Conservation (phyloP, 2,888 invertebrate species). For the Acanthococcus lagerstroemiae region DNA sequence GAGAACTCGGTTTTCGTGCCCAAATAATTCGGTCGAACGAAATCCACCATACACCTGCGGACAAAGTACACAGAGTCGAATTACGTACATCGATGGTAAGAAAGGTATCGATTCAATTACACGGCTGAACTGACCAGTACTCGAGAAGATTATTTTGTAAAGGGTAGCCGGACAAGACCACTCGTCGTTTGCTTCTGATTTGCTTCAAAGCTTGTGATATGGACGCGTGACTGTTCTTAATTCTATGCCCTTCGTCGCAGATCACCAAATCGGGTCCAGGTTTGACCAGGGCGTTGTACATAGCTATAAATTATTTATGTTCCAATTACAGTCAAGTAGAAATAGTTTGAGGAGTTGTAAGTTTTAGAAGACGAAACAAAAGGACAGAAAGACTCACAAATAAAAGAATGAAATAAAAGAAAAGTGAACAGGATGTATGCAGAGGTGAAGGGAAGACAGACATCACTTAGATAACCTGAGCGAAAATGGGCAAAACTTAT, state of each 20-base stretch:
- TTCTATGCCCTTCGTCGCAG: constrained; percentile 94
- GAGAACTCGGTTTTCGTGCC: constrained; percentile 95
- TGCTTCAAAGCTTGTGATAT: constrained; percentile 91
- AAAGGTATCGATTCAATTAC: background rate
- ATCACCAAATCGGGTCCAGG: constrained; percentile 83
- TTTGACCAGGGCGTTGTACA: constrained; percentile 71
- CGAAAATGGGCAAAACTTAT: too few species aligned
- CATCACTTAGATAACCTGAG: too few species aligned
- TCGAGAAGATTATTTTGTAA: constrained; percentile 93
- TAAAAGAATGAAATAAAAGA: too few species aligned
- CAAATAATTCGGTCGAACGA: constrained; percentile 92
- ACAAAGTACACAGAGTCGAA: background rate
- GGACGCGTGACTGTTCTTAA: constrained; percentile 95
- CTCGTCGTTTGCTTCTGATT: constrained; percentile 83
- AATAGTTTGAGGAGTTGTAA: too few species aligned
- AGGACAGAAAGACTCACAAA: too few species aligned
- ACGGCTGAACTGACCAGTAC: constrained; percentile 61
- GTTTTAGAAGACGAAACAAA: too few species aligned
- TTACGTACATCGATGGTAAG: background rate
- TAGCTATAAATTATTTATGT: constrained; percentile 48
- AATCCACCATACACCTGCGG: constrained; percentile 84
- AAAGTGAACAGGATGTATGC: background rate
- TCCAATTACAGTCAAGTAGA: background rate
- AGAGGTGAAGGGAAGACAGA: too few species aligned
- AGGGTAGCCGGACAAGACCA: constrained; percentile 96